Conservation (phyloP, 2,888 invertebrate genomes). For the Phaonia tiefii region DNA sequence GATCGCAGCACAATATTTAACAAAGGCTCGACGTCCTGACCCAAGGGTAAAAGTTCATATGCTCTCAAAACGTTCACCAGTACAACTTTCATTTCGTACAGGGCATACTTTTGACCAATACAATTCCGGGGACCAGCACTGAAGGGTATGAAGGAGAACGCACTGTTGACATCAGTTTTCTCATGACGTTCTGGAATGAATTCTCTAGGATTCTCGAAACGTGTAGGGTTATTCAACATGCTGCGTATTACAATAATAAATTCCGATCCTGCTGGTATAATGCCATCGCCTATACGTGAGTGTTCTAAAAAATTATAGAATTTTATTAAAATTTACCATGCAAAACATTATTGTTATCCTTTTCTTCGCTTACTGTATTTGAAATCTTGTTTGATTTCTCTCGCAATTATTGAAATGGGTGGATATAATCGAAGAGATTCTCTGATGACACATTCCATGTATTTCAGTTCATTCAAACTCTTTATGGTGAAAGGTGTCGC, state of each 20-base stretch:
- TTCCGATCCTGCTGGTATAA: conserved; percentile 70
- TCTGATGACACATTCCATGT: conserved; percentile 80
- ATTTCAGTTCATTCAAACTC: conserved; percentile 58
- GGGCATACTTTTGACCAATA: conserved; percentile 69
- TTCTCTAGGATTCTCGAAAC: conserved; percentile 48
- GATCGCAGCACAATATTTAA: conserved; percentile 69
- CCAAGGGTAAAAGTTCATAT: conserved; percentile 72
- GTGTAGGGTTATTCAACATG: conserved; percentile 65
- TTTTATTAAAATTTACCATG: not conserved
- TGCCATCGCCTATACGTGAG: conserved; percentile 66
- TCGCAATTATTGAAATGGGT: conserved; percentile 80
- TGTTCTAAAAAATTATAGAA: conserved; percentile 66
- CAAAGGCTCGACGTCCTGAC: conserved; percentile 66
- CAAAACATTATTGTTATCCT: not conserved
- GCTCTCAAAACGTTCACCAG: conserved; percentile 68
- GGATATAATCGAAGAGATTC: conserved; percentile 85
- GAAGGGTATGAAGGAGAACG: conserved; percentile 64
- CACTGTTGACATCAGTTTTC: not conserved
- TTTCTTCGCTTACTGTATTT: conserved; percentile 68
- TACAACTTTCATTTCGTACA: conserved; percentile 68
- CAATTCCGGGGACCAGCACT: conserved; percentile 72
- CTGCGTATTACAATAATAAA: conserved; percentile 70
- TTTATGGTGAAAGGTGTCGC: not conserved
- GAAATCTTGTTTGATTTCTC: conserved; percentile 69
- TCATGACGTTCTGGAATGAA: conserved; percentile 71